A percentile compares a stretch with the other conserved stretches of the same genome.
phyloP scores from a whole-genome alignment of 2,113 vertebrate species.

The Pungitius pungitius region DNA sequence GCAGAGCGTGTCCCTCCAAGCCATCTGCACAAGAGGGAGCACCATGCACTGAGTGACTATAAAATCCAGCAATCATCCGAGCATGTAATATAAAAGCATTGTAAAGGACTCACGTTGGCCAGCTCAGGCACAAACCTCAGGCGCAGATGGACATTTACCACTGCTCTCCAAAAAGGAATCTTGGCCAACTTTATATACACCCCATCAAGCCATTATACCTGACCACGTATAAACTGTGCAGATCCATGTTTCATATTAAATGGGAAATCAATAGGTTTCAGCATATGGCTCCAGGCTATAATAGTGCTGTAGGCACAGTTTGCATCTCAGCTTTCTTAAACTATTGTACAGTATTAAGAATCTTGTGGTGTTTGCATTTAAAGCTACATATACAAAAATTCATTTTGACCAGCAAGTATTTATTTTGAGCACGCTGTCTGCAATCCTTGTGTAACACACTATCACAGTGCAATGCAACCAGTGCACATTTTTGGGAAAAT shows the following conservation, averaged over 20 bases:
- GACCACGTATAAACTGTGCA: constrained; percentile 46
- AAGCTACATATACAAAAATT: background rate
- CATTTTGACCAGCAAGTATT: background rate
- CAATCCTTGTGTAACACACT: background rate
- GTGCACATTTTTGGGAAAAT: background rate
- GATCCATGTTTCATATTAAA: constrained; percentile 62
- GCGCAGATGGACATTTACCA: constrained; percentile 57
- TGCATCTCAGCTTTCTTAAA: constrained; percentile 13
- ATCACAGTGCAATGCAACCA: constrained; percentile 2
- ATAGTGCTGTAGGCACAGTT: constrained; percentile 33
- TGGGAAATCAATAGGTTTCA: constrained; percentile 50
- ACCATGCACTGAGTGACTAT: constrained; percentile 52
- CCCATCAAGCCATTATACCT: constrained; percentile 64
- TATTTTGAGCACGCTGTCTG: constrained; percentile 1
- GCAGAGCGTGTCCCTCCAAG: constrained; percentile 55
- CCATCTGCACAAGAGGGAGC: constrained; percentile 56
- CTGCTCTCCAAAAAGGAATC: constrained; percentile 31
- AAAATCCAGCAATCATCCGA: constrained; percentile 66
- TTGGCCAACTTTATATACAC: constrained; percentile 60
- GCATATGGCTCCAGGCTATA: constrained; percentile 22
- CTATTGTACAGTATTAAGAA: background rate
- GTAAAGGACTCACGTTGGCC: constrained; percentile 51
- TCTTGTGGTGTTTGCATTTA: background rate
- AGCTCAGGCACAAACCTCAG: constrained; percentile 26
- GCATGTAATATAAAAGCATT: constrained; percentile 67